Conservation (phyloP, 2,888 invertebrate species). For the Pheosia gnoma region DNA sequence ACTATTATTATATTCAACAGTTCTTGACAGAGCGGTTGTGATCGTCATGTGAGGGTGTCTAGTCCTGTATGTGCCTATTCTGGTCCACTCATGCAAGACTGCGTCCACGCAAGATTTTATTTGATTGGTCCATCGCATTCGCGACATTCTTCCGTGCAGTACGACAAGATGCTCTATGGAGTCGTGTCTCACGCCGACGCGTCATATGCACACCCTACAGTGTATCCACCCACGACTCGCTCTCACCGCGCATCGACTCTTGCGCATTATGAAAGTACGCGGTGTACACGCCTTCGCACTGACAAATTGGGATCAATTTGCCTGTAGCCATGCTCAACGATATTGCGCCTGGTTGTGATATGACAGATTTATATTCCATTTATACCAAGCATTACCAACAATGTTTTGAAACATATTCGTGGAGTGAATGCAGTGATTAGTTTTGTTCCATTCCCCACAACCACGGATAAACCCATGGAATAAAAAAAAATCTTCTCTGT, state of each 20-base stretch:
- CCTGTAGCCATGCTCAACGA: conserved; percentile 38
- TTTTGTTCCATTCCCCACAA: not conserved
- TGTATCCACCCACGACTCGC: conserved; percentile 15
- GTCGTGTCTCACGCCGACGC: not conserved
- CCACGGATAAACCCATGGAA: too few species aligned
- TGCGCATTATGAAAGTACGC: conserved; percentile 45
- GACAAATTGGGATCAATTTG: conserved; percentile 56
- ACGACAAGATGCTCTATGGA: too few species aligned
- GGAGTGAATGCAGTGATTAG: not conserved
- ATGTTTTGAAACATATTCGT: conserved; percentile 1
- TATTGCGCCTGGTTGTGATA: conserved; percentile 26
- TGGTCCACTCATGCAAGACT: too few species aligned
- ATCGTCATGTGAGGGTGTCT: too few species aligned
- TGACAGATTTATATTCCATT: conserved; percentile 26
- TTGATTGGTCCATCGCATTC: too few species aligned
- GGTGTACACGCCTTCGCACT: conserved; percentile 50
- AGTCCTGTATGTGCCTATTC: too few species aligned
- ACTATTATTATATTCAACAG: too few species aligned
- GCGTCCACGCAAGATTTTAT: too few species aligned
- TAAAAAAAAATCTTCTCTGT: too few species aligned
- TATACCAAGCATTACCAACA: not conserved
- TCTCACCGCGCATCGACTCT: conserved; percentile 38
- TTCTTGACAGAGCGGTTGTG: too few species aligned
- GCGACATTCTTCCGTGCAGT: too few species aligned
- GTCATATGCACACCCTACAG: conserved; percentile 2